Base-by-base conservation (phyloP, 2,888 invertebrate genomes). In the Theretra japonica region DNA sequence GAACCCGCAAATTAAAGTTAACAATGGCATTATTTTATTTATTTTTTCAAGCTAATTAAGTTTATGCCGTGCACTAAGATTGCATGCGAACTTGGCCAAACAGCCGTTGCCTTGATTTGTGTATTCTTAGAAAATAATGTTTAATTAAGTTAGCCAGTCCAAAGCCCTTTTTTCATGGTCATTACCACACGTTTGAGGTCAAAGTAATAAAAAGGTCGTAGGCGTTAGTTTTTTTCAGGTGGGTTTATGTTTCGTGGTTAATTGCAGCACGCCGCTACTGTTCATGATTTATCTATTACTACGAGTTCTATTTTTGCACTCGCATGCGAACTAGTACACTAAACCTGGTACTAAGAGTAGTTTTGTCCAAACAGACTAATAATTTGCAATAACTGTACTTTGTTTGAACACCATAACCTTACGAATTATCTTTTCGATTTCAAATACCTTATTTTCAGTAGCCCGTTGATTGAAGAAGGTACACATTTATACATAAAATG, bases 91-190 rank as follows among this genome's bases (percentile, higher is more conserved):
- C 48, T 48, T 69, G 56, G 28, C 56, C 28, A 41, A 8, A 30
- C 30, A 19, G 2, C 21, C 62, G 62, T 21, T 21, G 62, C 62
- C 62, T 65, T 59, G 25, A 28, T 62, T 5, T 41, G 41, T 62
- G n/a, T 25, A 48, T 65, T 68, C 28, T 56, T 56, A 56, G 56
- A 56, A 69, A 69, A 69, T 25, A 68, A 50, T 48, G 53, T 53
- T 56, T 15, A 28, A 69, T 69, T 69, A 68, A 28, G 6, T 25
- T 68, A 30, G 21, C 21, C 56, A 68, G 53, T 28, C 30, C 28
- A 69, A 69, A 30, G 69, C 56, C 17, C 56, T 28, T 53, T 68
- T 56, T 56, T 56, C 69, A 69, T 53, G 56, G 69, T 56, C 50
- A 69, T 69, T 69, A 56, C 69, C 56, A 56, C 28, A 65, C 11